Evolutionary conservation across 2,797 vertebrate species (phyloP), one percentile per base, ranked within the genome.

Genomic region (Yasuhikotakia modesta): DNA sequence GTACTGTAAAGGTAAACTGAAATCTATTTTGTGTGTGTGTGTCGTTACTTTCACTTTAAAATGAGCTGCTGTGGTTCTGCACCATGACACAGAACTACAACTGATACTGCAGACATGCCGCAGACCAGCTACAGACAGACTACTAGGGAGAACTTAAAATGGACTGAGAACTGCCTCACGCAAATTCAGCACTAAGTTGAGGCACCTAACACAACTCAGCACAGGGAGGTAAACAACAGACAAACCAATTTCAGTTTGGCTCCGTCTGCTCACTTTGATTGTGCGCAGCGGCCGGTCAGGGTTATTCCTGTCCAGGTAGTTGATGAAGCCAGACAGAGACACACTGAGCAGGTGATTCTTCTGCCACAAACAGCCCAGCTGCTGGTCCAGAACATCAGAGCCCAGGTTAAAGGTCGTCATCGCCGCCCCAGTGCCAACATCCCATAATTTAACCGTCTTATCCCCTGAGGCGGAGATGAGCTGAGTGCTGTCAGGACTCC

Each of bases 311-410:
- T 99, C 97, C 93, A 99, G 90, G 87, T 99, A 99, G 90, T 98
- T 99, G 91, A 99, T 99, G 88, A 95, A 96, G 63, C 98, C 98
- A 0, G 96, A 96, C 83, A 99, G 87, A 21, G 97, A 98, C 81
- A 99, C 5, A 77, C 94, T 94, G 83, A 99, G 89, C 81, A 99
- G 92, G 86, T 98, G 92, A 85, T 95, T 87, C 24, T 95, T 95
- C 91, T 97, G 96, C 97, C 97, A 99, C 81, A 99, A 87, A 88
- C 97, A 99, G 86, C 97, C 97, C 91, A 99, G 90, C 92, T 99
- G 98, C 91, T 97, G 96, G 92, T 98, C 96, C 76, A 91, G 65
- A 58, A 97, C 92, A 0, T 93, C 95, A 53, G 91, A 82, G 86
- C 98, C 98, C 92, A 99, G 85, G 77, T 92, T 92, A 84, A 99